Conservation (phyloP, 1,140 invertebrate species). For the Wiebesia pumilae region DNA sequence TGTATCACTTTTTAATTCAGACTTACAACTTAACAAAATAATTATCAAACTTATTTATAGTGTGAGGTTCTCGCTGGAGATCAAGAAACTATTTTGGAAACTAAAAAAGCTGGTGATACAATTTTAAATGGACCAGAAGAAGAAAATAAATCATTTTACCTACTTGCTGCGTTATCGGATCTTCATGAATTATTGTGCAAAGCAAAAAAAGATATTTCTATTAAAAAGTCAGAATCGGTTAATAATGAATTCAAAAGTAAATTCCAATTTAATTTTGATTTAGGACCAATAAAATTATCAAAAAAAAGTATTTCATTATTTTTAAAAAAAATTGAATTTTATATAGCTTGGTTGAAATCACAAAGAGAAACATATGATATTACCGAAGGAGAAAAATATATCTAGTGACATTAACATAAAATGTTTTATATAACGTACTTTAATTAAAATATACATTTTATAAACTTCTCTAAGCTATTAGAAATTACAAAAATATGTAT, state of each 20-base stretch:
- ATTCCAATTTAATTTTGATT: constrained; percentile 74
- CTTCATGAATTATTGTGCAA: constrained; percentile 75
- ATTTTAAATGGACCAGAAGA: constrained; percentile 74
- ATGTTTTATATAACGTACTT: not conserved
- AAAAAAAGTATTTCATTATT: constrained; percentile 76
- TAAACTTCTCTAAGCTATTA: too few species aligned
- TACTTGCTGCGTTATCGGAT: constrained; percentile 78
- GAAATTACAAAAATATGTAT: too few species aligned
- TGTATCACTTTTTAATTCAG: not conserved
- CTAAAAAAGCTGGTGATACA: constrained; percentile 67
- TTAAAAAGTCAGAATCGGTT: constrained; percentile 60
- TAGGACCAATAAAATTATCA: constrained; percentile 73
- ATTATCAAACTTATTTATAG: constrained; percentile 64
- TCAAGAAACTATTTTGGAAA: constrained; percentile 65
- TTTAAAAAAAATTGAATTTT: constrained; percentile 82
- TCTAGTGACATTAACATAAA: not conserved
- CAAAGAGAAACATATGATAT: constrained; percentile 35
- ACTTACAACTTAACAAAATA: constrained; percentile 23
- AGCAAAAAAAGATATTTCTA: constrained; percentile 67
- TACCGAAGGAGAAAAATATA: constrained; percentile 24
- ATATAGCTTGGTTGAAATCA: constrained; percentile 79
- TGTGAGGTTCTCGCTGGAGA: constrained; percentile 67
- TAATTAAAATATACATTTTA: not conserved
- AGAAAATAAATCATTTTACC: constrained; percentile 71
- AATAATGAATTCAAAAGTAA: constrained; percentile 74